These are phyloP conservation scores for Pteruthius melanotis DNA, from an alignment of 2,113 vertebrate species.

Conservation along the genomic window DNA sequence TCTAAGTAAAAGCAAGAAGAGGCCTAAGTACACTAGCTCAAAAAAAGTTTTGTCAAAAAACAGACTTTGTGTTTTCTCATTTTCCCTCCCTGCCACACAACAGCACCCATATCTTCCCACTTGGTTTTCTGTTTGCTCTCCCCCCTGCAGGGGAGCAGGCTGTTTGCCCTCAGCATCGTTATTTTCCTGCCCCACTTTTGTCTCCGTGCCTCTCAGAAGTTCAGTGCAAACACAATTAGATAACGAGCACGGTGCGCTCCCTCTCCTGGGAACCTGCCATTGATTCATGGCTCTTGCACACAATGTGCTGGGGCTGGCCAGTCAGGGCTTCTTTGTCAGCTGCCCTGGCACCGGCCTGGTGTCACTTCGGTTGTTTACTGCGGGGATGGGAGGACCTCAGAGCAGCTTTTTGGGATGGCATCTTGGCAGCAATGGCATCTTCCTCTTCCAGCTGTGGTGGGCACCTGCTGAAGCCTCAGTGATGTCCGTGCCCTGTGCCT, in stretches of 20 bases:
- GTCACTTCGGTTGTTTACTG: background rate
- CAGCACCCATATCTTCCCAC: background rate
- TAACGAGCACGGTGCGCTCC: background rate
- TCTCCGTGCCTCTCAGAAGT: background rate
- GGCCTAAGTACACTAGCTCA: background rate
- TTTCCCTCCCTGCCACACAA: background rate
- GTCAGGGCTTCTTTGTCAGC: background rate
- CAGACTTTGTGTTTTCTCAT: background rate
- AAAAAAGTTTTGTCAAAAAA: background rate
- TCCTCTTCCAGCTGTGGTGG: rapidly evolving
- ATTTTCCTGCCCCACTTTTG: background rate
- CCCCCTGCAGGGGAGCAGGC: background rate
- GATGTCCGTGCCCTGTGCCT: rapidly evolving
- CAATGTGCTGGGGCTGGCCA: background rate
- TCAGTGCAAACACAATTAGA: background rate
- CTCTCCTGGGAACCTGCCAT: background rate
- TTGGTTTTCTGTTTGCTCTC: background rate
- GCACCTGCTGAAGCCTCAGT: rapidly evolving
- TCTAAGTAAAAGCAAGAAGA: background rate
- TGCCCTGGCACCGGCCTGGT: rapidly evolving
- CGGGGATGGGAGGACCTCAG: background rate
- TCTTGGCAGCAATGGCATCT: rapidly evolving
- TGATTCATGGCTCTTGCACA: background rate
- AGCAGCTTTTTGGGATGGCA: background rate
- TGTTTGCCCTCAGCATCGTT: background rate